Percentiles rank a stretch among this genome's conserved stretches.
Conservation (phyloP, 2,888 invertebrate species). For the Frankliniella intonsa region DNA sequence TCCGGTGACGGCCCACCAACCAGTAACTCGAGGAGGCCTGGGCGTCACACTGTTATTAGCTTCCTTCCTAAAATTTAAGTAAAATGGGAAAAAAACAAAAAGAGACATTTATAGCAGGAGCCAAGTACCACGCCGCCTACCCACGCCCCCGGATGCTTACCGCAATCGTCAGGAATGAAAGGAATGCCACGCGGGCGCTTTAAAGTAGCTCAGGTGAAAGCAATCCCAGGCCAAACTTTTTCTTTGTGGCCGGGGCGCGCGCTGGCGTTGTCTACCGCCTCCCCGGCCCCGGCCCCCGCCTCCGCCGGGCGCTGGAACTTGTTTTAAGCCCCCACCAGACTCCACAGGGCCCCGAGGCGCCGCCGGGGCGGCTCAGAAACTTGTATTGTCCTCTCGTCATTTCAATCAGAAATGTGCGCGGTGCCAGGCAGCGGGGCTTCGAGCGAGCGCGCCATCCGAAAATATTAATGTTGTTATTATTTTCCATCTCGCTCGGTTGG, state of each 20-base stretch:
- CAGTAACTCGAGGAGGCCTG: not conserved
- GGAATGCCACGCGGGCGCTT: not conserved
- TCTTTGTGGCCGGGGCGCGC: not conserved
- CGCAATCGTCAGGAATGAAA: too few species aligned
- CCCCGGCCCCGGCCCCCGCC: not conserved
- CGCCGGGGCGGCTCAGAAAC: not conserved
- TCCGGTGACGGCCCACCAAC: not conserved
- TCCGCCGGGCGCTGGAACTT: not conserved
- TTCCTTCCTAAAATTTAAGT: not conserved
- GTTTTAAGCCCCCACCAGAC: not conserved
- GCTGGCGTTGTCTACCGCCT: not conserved
- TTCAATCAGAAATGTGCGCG: not conserved
- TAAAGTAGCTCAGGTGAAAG: not conserved
- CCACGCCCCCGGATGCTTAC: too few species aligned
- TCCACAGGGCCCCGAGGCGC: too few species aligned
- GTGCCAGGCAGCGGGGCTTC: not conserved
- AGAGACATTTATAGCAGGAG: not conserved
- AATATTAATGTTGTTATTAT: not conserved
- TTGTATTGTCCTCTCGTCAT: not conserved
- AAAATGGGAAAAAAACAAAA: not conserved
- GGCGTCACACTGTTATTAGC: not conserved
- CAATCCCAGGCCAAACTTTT: not conserved
- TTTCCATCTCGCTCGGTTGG: not conserved
- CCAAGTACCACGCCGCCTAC: not conserved
- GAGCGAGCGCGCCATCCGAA: not conserved